Evolutionary conservation across 2,113 vertebrate genomes (phyloP).

Genomic region (Apus apus): DNA sequence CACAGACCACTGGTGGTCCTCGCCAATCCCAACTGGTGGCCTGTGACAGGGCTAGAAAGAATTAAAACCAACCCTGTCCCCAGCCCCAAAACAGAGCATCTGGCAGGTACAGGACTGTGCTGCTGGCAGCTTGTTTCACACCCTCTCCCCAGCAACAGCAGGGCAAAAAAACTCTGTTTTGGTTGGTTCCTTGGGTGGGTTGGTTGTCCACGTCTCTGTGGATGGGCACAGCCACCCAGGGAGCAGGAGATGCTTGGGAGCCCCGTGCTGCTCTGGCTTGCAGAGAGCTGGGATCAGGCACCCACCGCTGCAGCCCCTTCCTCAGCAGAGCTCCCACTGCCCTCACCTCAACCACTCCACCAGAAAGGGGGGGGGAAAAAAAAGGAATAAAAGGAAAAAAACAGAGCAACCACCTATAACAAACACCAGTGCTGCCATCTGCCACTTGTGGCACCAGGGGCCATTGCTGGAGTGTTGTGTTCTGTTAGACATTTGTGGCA

Average conservation of each 20-base stretch:
- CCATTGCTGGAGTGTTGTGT: not conserved
- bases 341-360: not conserved
- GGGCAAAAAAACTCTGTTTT: fast-evolving
- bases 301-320: not conserved
- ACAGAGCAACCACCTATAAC: not conserved
- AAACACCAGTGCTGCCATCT: not conserved
- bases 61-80: not conserved
- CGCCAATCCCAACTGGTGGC: fast-evolving
- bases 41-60: not conserved
- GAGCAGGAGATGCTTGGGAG: not conserved
- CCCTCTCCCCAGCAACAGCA: not conserved
- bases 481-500: fast-evolving
- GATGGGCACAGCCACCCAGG: fast-evolving
- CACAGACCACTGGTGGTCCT: not conserved
- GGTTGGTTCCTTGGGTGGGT: not conserved
- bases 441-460: not conserved
- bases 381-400: not conserved
- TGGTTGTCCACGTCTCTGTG: fast-evolving
- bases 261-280: not conserved
- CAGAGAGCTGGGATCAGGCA: not conserved
- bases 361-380: not conserved
- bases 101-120: not conserved
- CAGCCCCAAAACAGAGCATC: not conserved
- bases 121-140: not conserved
- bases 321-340: not conserved